Conservation (phyloP, 2,888 invertebrate genomes). For the Limnephilus lunatus region DNA sequence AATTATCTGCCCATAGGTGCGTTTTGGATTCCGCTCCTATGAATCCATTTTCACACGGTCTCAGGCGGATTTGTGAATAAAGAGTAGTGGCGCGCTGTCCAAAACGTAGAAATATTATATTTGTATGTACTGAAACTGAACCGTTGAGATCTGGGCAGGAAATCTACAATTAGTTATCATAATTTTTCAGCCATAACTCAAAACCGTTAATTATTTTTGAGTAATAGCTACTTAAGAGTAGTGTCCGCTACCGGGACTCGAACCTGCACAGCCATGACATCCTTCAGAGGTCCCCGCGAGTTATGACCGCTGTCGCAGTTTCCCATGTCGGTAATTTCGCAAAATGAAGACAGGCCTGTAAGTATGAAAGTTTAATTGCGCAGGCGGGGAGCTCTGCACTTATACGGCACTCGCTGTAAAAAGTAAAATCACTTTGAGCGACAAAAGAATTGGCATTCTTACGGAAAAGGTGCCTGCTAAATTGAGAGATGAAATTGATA, state of each 20-base stretch:
- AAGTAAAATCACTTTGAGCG: not conserved
- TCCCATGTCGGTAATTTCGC: constrained; percentile 12
- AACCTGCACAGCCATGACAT: not conserved
- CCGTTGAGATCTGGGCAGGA: no score
- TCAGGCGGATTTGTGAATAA: no score
- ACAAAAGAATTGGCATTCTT: not conserved
- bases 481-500: not conserved
- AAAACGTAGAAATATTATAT: no score
- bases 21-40: no score
- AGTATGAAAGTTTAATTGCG: constrained; percentile 15
- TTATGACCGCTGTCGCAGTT: not conserved
- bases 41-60: no score
- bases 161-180: no score
- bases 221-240: no score
- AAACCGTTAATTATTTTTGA: no score
- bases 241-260: not conserved
- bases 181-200: no score
- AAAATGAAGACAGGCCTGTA: constrained; percentile 10
- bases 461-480: not conserved
- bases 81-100: no score
- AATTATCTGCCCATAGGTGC: no score
- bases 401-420: not conserved
- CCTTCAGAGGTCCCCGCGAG: not conserved
- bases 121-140: no score
- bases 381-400: not conserved